These are phyloP conservation scores for Drosophila rellima DNA, from an alignment of 2,888 invertebrate genomes.

Conservation along the genomic window DNA sequence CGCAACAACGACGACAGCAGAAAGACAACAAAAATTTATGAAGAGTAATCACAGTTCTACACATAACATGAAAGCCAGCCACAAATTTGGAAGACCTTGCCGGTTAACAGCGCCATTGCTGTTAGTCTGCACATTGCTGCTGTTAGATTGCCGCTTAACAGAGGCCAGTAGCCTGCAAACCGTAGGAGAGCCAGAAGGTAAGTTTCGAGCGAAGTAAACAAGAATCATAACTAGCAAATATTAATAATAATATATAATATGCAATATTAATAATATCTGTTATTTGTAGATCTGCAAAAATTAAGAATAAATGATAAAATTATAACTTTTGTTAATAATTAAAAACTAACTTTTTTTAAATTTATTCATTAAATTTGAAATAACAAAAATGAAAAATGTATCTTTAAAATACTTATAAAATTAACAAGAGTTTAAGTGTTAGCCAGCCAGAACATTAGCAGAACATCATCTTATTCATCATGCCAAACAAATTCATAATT, in stretches of 20 bases:
- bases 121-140: slow-evolving; percentile 39
- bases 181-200: slow-evolving; percentile 34
- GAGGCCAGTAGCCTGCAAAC: slow-evolving; percentile 22
- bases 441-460: neutral
- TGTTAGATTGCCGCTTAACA: slow-evolving; percentile 18
- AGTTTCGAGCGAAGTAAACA: slow-evolving; percentile 16
- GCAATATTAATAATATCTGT: no score
- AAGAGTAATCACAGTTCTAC: slow-evolving; percentile 17
- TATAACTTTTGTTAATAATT: no score
- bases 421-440: no score
- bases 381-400: no score
- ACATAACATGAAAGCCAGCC: slow-evolving; percentile 25
- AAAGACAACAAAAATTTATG: slow-evolving; percentile 22
- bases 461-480: slow-evolving; percentile 15
- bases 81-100: slow-evolving; percentile 9
- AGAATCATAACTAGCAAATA: no score
- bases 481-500: slow-evolving; percentile 17
- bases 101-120: slow-evolving; percentile 40
- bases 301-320: no score
- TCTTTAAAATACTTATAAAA: no score
- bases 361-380: no score
- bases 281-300: no score
- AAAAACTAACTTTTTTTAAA: no score
- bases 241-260: no score
- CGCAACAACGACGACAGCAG: slow-evolving; percentile 30